Percentiles rank a stretch among this genome's conserved stretches.
phyloP scores from a whole-genome alignment of 2,888 invertebrate species.

The Beris morrisii region DNA sequence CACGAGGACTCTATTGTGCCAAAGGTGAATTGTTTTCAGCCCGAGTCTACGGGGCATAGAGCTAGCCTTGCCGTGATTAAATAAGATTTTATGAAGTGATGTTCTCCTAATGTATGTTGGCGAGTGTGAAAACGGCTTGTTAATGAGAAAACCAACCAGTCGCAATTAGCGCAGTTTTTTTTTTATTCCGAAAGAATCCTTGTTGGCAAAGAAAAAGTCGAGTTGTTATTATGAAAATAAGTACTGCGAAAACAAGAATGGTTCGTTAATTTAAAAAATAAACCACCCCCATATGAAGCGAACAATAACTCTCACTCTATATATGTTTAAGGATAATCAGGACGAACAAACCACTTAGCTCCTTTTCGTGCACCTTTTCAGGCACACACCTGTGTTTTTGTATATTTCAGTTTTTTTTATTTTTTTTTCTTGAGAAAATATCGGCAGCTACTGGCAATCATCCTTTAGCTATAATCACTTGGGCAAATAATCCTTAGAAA shows the following conservation, averaged over 20 bases:
- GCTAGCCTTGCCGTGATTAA: neutral
- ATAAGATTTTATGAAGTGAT: constrained; percentile 11
- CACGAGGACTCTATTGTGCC: constrained; percentile 7
- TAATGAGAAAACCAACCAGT: constrained; percentile 10
- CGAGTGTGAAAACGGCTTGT: constrained; percentile 10
- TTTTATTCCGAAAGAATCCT: no score
- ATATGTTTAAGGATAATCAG: constrained; percentile 15
- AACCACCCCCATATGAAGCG: constrained; percentile 11
- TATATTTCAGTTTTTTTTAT: constrained; percentile 1
- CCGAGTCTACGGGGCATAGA: neutral
- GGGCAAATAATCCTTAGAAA: constrained; percentile 10
- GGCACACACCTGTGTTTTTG: constrained; percentile 10
- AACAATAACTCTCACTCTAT: neutral
- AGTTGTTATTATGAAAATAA: no score
- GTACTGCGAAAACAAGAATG: no score
- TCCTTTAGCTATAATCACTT: constrained; percentile 11
- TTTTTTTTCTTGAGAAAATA: constrained; percentile 3
- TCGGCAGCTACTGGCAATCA: constrained; percentile 9
- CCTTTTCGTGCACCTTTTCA: no score
- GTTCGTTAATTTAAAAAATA: constrained; percentile 24
- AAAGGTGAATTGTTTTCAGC: constrained; percentile 11
- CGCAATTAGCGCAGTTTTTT: no score
- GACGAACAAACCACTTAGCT: constrained; percentile 3
- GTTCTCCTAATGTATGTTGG: constrained; percentile 1
- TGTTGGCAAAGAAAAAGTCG: no score